Evolutionary conservation across 1,140 invertebrate species (phyloP), one percentile per base, ranked within the genome.

Genomic region (Papilio xuthus): DNA sequence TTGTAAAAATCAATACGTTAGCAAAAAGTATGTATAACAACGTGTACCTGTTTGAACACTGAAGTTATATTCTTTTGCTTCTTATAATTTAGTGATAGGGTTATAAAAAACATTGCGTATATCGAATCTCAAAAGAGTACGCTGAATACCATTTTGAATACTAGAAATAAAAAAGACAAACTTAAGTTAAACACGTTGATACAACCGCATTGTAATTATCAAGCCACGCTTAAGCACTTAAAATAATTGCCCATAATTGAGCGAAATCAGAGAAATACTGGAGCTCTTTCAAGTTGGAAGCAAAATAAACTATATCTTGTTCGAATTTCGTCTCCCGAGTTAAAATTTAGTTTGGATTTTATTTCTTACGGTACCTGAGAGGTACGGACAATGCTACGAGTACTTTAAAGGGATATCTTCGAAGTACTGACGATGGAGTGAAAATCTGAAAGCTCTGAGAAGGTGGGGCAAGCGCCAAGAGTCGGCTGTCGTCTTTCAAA

Each of bases 161-260:
- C 28, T 69, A 41, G 56, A 63, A 28, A 41, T 47, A 63, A 23
- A 42, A 7, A 42, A 37, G 32, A 23, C 20, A 18, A 42, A 41
- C 28, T 70, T 41, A 71, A 71, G 67, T 69, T 10, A 18, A 47
- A 79, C 75, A 78, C 69, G 63, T 81, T 82, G 81, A 80, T 82
- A 80, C 82, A 84, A 70, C 81, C 72, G 28, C 53, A 78, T 13
- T 63, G 50, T 20, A 20, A n/a, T 70, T 53, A 60, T 63, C n/a
- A 77, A 67, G 53, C 75, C 47, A 37, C 77, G 77, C 74, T 56
- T 76, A 56, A 84, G 84, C 84, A 88, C 83, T 88, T 80, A 84
- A 76, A 80, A 85, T 88, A 88, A 86, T 85, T 88, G 85, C 84
- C 77, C 79, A 81, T 79, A 85, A 85, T 82, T 88, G 85, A 82